phyloP scores from a whole-genome alignment of 1,140 invertebrate genomes.

The Theocolax elegans region DNA sequence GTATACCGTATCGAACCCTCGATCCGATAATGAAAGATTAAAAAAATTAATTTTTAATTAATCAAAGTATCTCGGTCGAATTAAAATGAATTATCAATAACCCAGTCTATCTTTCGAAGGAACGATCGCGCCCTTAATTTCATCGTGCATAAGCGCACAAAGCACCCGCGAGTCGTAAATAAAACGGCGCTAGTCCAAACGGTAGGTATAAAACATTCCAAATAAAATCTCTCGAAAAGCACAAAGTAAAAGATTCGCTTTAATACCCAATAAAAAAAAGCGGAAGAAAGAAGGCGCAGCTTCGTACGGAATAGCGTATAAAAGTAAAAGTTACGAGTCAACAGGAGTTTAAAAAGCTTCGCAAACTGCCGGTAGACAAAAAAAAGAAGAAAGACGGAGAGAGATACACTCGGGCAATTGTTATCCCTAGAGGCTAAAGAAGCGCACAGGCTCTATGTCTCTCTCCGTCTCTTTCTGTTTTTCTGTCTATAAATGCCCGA shows the following conservation, averaged over 20 bases:
- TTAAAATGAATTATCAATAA: too few species aligned
- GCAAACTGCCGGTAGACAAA: background rate
- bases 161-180: background rate
- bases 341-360: constrained; percentile 32
- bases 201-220: background rate
- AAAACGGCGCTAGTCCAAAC: background rate
- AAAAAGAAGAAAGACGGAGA: constrained; percentile 1
- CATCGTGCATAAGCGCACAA: background rate
- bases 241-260: constrained; percentile 29
- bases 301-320: constrained; percentile 9
- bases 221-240: constrained; percentile 9
- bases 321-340: constrained; percentile 37
- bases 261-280: constrained; percentile 29
- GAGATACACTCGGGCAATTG: too few species aligned
- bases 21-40: too few species aligned
- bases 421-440: constrained; percentile 2
- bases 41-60: too few species aligned
- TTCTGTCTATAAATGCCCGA: too few species aligned
- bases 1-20: too few species aligned
- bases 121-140: too few species aligned
- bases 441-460: constrained; percentile 35
- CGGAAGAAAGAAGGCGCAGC: background rate
- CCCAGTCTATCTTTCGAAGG: too few species aligned
- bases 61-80: too few species aligned
- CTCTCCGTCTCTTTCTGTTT: too few species aligned